phyloP scores from a whole-genome alignment of 2,797 vertebrate species.

The Centropyge bicolor region DNA sequence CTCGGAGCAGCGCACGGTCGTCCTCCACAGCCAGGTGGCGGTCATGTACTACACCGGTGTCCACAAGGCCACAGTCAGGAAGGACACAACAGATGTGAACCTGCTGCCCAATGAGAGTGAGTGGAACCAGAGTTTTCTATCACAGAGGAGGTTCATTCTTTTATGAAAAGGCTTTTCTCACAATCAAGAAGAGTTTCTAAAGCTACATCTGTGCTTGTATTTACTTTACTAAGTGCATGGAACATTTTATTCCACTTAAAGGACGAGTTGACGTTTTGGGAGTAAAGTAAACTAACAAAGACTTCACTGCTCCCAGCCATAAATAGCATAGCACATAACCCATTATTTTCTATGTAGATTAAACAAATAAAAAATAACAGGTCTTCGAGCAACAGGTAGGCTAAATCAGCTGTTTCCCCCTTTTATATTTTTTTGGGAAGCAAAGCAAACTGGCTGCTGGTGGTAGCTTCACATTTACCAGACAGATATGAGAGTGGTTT shows the following conservation, averaged over 20 bases:
- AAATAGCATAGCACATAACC: no score
- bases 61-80: constrained; percentile 85
- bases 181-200: not conserved
- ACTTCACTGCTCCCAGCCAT: no score
- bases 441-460: no score
- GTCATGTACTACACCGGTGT: constrained; percentile 95
- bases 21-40: constrained; percentile 86
- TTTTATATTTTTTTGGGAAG: no score
- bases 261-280: not conserved
- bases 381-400: no score
- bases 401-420: no score
- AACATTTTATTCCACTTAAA: not conserved
- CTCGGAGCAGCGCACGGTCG: constrained; percentile 79
- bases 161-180: not conserved
- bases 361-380: no score
- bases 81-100: constrained; percentile 75
- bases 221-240: no score
- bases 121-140: constrained; percentile 28
- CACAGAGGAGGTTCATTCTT: not conserved
- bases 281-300: no score
- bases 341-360: no score
- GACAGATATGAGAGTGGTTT: no score
- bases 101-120: constrained; percentile 87
- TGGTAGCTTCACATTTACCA: no score
- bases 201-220: not conserved